These are phyloP conservation scores for Lepetodrilus schrolli DNA, from an alignment of 2,888 invertebrate species.

Conservation along the genomic window DNA sequence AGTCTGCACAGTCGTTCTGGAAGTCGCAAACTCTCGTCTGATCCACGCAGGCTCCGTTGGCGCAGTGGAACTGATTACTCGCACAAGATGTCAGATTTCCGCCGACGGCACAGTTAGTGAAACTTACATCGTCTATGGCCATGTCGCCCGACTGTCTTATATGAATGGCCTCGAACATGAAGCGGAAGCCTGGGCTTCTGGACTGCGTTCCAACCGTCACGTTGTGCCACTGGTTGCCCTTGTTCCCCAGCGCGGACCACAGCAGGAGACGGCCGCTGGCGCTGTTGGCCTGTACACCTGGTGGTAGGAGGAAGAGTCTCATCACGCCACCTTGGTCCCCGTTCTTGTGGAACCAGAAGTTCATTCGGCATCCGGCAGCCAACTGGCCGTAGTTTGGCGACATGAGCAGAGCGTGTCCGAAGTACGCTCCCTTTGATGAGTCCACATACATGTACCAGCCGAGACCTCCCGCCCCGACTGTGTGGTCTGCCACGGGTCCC, in stretches of 20 bases:
- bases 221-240: constrained; percentile 59
- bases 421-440: constrained; percentile 54
- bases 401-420: constrained; percentile 54
- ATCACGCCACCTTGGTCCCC: constrained; percentile 45
- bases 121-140: constrained; percentile 70
- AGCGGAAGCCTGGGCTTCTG: constrained; percentile 54
- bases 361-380: constrained; percentile 55
- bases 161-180: constrained; percentile 63
- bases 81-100: constrained; percentile 46
- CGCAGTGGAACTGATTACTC: constrained; percentile 62
- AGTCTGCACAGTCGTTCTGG: constrained; percentile 69
- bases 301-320: constrained; percentile 53
- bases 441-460: constrained; percentile 70
- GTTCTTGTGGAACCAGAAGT: constrained; percentile 58
- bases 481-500: constrained; percentile 66
- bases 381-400: constrained; percentile 59
- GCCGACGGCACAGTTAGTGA: constrained; percentile 53
- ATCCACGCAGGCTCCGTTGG: constrained; percentile 59
- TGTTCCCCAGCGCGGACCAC: constrained; percentile 56
- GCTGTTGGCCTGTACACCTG: constrained; percentile 43
- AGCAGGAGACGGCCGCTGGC: constrained; percentile 44
- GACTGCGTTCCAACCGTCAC: constrained; percentile 59
- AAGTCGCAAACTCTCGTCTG: constrained; percentile 62
- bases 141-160: constrained; percentile 50
- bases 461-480: constrained; percentile 47